Conservation (phyloP, 2,888 invertebrate species). For the Itoplectis maculator region DNA sequence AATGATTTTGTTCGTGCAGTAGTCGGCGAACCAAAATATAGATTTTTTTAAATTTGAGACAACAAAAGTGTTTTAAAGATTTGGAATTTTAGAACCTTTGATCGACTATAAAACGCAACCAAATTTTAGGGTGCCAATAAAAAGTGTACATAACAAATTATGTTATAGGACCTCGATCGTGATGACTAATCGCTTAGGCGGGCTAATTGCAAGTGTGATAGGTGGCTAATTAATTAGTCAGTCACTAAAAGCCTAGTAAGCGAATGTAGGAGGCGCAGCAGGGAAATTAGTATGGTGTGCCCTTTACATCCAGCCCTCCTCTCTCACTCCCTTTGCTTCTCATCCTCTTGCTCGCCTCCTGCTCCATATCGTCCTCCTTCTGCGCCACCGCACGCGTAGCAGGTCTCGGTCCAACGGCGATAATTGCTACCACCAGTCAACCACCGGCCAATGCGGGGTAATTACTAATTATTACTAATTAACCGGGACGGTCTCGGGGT, state of each 20-base stretch:
- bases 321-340: background rate
- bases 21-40: too few species aligned
- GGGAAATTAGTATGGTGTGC: constrained; percentile 64
- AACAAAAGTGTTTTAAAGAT: background rate
- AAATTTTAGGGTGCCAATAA: background rate
- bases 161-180: background rate
- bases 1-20: too few species aligned
- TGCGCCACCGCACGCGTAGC: background rate
- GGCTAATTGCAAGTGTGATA: constrained; percentile 71
- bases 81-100: background rate
- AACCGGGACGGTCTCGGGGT: constrained; percentile 71
- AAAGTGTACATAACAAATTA: constrained; percentile 12
- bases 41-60: too few species aligned
- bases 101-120: background rate
- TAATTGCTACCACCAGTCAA: constrained; percentile 69
- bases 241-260: constrained; percentile 65
- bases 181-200: constrained; percentile 73
- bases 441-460: constrained; percentile 72
- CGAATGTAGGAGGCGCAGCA: constrained; percentile 54
- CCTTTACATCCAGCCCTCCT: constrained; percentile 41
- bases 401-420: constrained; percentile 36
- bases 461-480: constrained; percentile 81
- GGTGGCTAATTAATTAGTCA: constrained; percentile 78
- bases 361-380: constrained; percentile 3
- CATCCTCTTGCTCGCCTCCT: background rate